phyloP scores from a whole-genome alignment of 2,113 vertebrate genomes.

The Pyrgilauda ruficollis region DNA sequence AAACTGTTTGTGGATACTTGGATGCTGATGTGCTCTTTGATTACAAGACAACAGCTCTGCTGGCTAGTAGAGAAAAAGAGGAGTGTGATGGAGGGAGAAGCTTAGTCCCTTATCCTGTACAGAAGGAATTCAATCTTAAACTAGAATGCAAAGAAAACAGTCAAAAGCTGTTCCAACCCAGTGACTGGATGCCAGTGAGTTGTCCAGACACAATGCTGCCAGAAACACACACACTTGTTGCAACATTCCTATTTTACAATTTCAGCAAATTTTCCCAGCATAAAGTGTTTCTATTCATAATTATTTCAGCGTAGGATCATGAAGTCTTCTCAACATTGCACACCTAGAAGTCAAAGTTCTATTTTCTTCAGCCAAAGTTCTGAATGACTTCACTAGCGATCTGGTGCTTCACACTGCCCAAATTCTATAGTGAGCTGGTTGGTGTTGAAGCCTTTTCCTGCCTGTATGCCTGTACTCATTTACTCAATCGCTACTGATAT shows the following conservation, averaged over 20 bases:
- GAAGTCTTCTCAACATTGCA: neutral
- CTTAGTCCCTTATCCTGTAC: neutral
- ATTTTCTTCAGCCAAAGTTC: neutral
- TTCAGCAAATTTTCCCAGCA: neutral
- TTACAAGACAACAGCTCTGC: neutral
- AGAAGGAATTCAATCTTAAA: neutral
- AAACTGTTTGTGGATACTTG: neutral
- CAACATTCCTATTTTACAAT: neutral
- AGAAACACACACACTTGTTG: neutral
- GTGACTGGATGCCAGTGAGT: neutral
- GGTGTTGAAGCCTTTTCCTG: neutral
- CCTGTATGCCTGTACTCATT: neutral
- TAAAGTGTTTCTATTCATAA: neutral
- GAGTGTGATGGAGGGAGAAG: neutral
- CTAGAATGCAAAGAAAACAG: neutral
- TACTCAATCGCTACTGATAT: neutral
- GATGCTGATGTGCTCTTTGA: neutral
- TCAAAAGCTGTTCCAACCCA: neutral
- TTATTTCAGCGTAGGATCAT: neutral
- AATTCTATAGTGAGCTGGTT: neutral
- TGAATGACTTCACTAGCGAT: neutral
- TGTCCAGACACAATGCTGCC: neutral
- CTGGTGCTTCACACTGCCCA: neutral
- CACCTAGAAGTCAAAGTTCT: neutral
- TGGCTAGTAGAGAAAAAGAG: neutral